These are phyloP conservation scores for Zophobas morio DNA, from an alignment of 1,140 invertebrate genomes.

Conservation along the genomic window DNA sequence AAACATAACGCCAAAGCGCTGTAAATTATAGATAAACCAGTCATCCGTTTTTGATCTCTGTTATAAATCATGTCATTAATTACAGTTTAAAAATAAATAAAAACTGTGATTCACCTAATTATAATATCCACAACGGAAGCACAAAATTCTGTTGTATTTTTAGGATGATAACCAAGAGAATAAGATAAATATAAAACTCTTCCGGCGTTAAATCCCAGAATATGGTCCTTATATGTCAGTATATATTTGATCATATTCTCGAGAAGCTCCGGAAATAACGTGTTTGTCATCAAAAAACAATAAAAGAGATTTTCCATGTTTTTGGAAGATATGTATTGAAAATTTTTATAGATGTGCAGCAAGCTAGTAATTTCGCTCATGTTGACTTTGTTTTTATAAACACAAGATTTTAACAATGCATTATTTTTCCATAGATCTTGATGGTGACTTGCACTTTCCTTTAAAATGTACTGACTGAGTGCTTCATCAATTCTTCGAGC, in stretches of 20 bases:
- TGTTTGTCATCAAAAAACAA: conserved; percentile 64
- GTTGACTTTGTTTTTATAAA: conserved; percentile 42
- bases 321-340: conserved; percentile 64
- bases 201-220: conserved; percentile 69
- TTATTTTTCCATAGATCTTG: conserved; percentile 29
- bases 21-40: conserved; percentile 68
- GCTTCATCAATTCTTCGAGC: conserved; percentile 12
- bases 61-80: conserved; percentile 13
- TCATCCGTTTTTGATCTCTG: conserved; percentile 70
- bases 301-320: conserved; percentile 66
- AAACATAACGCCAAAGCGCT: conserved; percentile 68
- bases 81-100: conserved; percentile 23
- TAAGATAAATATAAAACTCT: conserved; percentile 69
- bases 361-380: conserved; percentile 9
- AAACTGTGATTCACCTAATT: conserved; percentile 58
- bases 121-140: conserved; percentile 59
- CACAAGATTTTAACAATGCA: conserved; percentile 39
- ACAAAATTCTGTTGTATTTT: conserved; percentile 64
- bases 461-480: conserved; percentile 1
- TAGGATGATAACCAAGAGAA: conserved; percentile 68
- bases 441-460: background rate
- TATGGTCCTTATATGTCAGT: conserved; percentile 62
- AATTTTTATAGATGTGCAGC: conserved; percentile 54
- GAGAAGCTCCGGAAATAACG: conserved; percentile 66
- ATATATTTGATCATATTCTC: conserved; percentile 68